These are phyloP conservation scores for Protodeltote pygarga DNA, from an alignment of 2,888 invertebrate genomes.

Conservation along the genomic window DNA sequence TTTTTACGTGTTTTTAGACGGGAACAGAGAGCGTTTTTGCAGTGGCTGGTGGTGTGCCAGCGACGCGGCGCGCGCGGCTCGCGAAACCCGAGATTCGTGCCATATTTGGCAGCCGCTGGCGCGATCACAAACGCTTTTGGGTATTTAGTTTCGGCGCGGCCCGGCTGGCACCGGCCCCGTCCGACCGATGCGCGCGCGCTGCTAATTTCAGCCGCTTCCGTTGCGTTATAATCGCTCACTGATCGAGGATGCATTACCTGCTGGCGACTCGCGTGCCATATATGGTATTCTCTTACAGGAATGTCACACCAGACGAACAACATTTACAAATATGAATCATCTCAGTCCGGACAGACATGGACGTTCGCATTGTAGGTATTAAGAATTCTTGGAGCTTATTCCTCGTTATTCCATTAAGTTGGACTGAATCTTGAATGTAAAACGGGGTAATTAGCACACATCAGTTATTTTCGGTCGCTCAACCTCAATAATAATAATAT, in stretches of 20 bases:
- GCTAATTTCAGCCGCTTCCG: slow-evolving; percentile 71
- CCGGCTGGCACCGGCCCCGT: slow-evolving; percentile 53
- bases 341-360: slow-evolving; percentile 5
- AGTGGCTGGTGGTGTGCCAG: slow-evolving; percentile 73
- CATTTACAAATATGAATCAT: slow-evolving; percentile 20
- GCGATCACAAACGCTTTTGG: slow-evolving; percentile 78
- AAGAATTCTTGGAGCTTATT: slow-evolving; percentile 3
- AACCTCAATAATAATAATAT: slow-evolving; percentile 27
- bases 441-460: slow-evolving; percentile 33
- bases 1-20: slow-evolving; percentile 85
- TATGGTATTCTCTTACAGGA: slow-evolving; percentile 55
- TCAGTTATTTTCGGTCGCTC: slow-evolving; percentile 23
- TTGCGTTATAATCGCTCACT: slow-evolving; percentile 54
- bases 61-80: slow-evolving; percentile 64
- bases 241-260: slow-evolving; percentile 62
- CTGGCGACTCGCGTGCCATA: slow-evolving; percentile 53
- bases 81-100: slow-evolving; percentile 85
- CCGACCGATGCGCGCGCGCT: slow-evolving; percentile 57
- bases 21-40: slow-evolving; percentile 78
- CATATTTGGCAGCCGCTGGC: slow-evolving; percentile 81
- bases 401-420: slow-evolving; percentile 1
- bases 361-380: slow-evolving; percentile 1
- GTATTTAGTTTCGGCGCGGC: slow-evolving; percentile 78
- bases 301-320: slow-evolving; percentile 9
- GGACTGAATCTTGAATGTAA: slow-evolving; percentile 13